Percentiles rank a stretch among this genome's conserved stretches.
phyloP scores from a whole-genome alignment of 2,113 vertebrate species.

The Chaetorhynchus papuensis region DNA sequence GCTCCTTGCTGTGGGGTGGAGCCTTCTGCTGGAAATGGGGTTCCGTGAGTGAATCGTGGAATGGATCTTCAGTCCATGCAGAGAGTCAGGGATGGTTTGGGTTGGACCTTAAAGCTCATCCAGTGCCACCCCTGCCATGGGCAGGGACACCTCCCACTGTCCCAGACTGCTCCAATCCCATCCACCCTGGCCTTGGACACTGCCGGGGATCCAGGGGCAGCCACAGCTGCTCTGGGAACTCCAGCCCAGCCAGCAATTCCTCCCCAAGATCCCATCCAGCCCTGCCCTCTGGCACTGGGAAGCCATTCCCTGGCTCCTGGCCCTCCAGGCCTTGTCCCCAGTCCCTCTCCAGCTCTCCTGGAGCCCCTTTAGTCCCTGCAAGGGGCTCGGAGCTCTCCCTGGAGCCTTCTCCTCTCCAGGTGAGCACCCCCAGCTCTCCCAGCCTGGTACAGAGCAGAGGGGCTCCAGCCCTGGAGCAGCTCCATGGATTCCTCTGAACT shows the following conservation, averaged over 20 bases:
- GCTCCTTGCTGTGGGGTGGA: too few species aligned
- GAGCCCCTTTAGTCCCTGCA: background rate
- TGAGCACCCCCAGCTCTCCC: accelerated
- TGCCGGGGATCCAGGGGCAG: background rate
- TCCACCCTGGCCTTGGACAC: background rate
- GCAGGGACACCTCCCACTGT: background rate
- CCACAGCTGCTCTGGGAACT: background rate
- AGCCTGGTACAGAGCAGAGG: background rate
- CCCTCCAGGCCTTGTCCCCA: background rate
- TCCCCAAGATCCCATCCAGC: background rate
- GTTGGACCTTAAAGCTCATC: accelerated
- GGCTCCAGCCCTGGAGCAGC: background rate
- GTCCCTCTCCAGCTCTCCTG: background rate
- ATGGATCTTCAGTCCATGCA: too few species aligned
- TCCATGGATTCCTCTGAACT: background rate
- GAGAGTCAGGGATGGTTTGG: background rate
- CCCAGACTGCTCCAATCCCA: background rate
- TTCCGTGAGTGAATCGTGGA: accelerated
- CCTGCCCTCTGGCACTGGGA: background rate
- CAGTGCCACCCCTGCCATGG: background rate
- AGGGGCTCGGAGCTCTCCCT: background rate
- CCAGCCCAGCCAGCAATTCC: background rate
- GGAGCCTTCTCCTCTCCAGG: background rate
- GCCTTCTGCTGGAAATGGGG: background rate
- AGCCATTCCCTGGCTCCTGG: background rate